Evolutionary conservation across 2,113 vertebrate genomes (phyloP), one percentile per base, ranked within the genome.

Genomic region (Corythornis cristatus): DNA sequence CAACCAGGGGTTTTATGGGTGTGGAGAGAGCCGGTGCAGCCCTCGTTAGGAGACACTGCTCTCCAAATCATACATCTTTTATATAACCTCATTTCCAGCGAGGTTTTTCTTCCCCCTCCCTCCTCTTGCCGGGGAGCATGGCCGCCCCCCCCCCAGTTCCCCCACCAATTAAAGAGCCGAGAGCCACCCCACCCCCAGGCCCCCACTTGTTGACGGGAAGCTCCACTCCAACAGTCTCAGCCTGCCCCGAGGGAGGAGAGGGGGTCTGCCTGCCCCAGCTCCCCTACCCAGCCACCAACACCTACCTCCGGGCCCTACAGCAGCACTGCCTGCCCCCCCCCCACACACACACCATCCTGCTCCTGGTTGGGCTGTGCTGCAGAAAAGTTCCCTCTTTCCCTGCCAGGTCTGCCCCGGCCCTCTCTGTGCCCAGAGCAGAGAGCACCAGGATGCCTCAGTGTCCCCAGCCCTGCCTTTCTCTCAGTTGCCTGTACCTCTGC

Each of bases 1-100:
- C 98, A 98, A 97, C 94, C 96, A 74, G 97, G 93, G 97, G 91
- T 96, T 96, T 96, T 95, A 97, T 97, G 98, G 97, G 97, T 97
- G 97, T 93, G 97, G 97, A 97, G 96, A 81, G 95, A 97, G 94
- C 96, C 94, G 96, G 91, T 95, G 96, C 97, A 97, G 97, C 95
- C 97, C 97, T 97, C 97, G 97, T 98, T 97, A 97, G 94, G 93
- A 97, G 97, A 95, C 94, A 91, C 78, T 35, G 95, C 91, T 95
- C 95, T 96, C 95, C 92, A 58, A 95, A 97, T 93, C 95, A 96
- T 93, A 96, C 96, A 97, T 97, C 97, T 98, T 97, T 98, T 98
- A 98, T 97, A 96, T 97, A 98, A 97, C 97, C 96, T 95, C 96
- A 86, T 93, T 86, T 93, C 90, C 93, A 93, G 87, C 43, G 19